phyloP scores from a whole-genome alignment of 2,113 vertebrate species.

The Rhinoptilus africanus region DNA sequence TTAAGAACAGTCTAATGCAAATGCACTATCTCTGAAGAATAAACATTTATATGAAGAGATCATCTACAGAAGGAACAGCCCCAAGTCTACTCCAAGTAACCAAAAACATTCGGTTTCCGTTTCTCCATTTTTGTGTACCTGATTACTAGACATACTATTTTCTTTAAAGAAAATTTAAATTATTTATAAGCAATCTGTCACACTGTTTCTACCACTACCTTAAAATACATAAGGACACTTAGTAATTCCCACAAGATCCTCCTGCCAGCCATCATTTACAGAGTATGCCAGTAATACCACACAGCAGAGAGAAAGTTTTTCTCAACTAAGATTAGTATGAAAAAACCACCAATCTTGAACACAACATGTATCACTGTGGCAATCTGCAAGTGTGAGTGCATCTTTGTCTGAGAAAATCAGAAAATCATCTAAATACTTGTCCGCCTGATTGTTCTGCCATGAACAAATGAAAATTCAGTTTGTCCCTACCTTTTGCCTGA shows the following conservation, averaged over 20 bases:
- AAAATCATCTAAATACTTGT: not conserved
- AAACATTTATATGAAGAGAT: not conserved
- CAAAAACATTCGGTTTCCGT: not conserved
- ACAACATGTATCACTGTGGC: not conserved
- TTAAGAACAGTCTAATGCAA: not conserved
- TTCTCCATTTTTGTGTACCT: not conserved
- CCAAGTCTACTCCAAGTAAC: not conserved
- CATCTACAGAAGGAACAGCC: not conserved
- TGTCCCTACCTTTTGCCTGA: conserved; percentile 89
- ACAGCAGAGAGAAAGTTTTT: not conserved
- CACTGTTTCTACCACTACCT: not conserved
- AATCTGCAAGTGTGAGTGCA: not conserved
- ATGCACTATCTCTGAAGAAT: not conserved
- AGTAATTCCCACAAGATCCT: not conserved
- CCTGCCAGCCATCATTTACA: not conserved
- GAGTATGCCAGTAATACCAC: not conserved
- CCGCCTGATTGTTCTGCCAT: not conserved
- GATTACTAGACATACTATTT: not conserved
- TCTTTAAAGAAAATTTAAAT: not conserved
- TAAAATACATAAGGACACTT: not conserved
- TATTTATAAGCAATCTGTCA: not conserved
- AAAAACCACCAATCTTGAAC: not conserved
- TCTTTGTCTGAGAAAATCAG: not conserved
- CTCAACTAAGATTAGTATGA: not conserved
- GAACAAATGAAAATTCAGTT: not conserved